A percentile compares a stretch with the other conserved stretches of the same genome.
Evolutionary conservation across 2,797 vertebrate genomes (phyloP).

Genomic region (Pseudochromis fuscus): DNA sequence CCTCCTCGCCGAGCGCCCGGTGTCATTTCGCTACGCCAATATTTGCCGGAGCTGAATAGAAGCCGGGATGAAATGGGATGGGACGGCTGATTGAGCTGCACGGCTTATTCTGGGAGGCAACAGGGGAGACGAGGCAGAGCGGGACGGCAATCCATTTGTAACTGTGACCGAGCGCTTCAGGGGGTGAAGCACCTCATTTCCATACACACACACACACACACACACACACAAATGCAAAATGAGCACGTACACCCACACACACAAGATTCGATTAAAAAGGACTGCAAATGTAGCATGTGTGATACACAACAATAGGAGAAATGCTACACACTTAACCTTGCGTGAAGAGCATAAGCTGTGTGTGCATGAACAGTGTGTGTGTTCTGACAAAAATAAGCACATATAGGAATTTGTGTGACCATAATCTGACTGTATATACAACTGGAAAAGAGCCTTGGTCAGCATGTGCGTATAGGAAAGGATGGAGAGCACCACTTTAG

Average conservation of each 20-base stretch:
- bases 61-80: conserved; percentile 28
- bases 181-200: conserved; percentile 45
- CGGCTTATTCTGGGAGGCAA: conserved; percentile 52
- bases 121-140: conserved; percentile 30
- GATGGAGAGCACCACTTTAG: too few relatives aligned
- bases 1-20: neutral
- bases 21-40: conserved; percentile 40
- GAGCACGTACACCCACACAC: neutral
- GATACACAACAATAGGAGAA: neutral
- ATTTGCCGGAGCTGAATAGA: conserved; percentile 39
- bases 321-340: conserved; percentile 5
- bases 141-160: conserved; percentile 58
- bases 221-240: conserved; percentile 10
- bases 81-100: conserved; percentile 46
- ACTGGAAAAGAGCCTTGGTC: neutral
- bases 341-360: neutral
- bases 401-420: neutral
- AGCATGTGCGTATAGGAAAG: neutral
- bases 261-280: conserved; percentile 25
- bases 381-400: too few relatives aligned
- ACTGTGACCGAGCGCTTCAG: conserved; percentile 53
- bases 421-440: neutral
- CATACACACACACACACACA: conserved; percentile 22
- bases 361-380: neutral
- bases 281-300: conserved; percentile 2